Conservation (phyloP, 2,888 invertebrate species). For the Leucozona laternaria region DNA sequence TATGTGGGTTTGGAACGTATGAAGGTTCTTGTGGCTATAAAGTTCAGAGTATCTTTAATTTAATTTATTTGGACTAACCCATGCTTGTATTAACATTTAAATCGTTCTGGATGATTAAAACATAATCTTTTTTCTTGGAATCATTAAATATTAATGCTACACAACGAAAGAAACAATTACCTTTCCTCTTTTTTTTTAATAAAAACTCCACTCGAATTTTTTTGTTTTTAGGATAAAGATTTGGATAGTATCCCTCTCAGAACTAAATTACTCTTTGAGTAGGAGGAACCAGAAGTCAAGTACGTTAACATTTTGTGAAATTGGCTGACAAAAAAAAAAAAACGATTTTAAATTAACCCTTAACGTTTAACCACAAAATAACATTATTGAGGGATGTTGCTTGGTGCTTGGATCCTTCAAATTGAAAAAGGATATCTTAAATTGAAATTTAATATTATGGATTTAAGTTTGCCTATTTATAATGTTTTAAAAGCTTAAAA, state of each 20-base stretch:
- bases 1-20: too few relatives aligned
- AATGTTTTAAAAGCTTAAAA: too few relatives aligned
- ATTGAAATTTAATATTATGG: background rate
- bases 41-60: too few relatives aligned
- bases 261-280: background rate
- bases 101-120: too few relatives aligned
- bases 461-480: background rate
- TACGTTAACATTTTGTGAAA: background rate
- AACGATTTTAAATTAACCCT: background rate
- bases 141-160: background rate
- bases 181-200: background rate
- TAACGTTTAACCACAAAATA: background rate
- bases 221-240: background rate
- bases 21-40: too few relatives aligned
- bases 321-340: background rate
- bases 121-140: background rate
- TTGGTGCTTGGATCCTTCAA: background rate
- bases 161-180: background rate
- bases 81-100: too few relatives aligned
- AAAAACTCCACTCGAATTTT: background rate
- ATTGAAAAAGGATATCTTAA: background rate
- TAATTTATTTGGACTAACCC: too few relatives aligned
- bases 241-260: background rate
- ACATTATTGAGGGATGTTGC: background rate
- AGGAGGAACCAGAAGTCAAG: background rate